Percentiles rank a stretch among this genome's conserved stretches.
phyloP scores from a whole-genome alignment of 1,140 invertebrate species.

The Antheraea mylitta region DNA sequence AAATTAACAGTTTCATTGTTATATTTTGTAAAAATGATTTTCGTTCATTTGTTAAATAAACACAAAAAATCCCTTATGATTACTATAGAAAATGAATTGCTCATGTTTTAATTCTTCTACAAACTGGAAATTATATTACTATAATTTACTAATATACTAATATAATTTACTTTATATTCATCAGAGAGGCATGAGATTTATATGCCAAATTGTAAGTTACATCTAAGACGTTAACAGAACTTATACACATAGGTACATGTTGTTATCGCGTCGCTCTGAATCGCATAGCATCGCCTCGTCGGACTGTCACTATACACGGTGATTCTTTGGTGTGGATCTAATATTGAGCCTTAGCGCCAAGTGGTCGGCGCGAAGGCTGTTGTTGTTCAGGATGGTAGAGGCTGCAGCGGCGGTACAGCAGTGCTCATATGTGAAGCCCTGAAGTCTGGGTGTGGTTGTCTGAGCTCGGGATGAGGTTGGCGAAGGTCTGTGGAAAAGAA shows the following conservation, averaged over 20 bases:
- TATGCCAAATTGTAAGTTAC: background rate
- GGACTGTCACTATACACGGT: background rate
- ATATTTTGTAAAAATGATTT: no score
- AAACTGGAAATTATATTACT: no score
- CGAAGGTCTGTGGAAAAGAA: conserved; percentile 50
- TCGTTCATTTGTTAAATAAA: no score
- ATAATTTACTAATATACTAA: no score
- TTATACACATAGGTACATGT: background rate
- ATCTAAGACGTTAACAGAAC: no score
- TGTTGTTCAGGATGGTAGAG: conserved; percentile 66
- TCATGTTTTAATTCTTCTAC: background rate
- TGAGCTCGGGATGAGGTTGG: conserved; percentile 51
- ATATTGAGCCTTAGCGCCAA: conserved; percentile 54
- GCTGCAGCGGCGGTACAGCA: conserved; percentile 57
- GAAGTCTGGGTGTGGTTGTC: conserved; percentile 55
- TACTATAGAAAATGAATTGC: background rate
- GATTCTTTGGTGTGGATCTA: conserved; percentile 5
- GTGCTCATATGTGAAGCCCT: conserved; percentile 42
- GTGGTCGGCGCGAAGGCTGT: conserved; percentile 60
- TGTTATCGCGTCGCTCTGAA: background rate
- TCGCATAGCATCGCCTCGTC: conserved; percentile 8
- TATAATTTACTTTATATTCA: no score
- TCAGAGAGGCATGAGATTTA: background rate
- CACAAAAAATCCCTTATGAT: background rate
- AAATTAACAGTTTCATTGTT: no score